Evolutionary conservation across 2,888 invertebrate genomes (phyloP), one percentile per base, ranked within the genome.

Genomic region (Troides aeacus): DNA sequence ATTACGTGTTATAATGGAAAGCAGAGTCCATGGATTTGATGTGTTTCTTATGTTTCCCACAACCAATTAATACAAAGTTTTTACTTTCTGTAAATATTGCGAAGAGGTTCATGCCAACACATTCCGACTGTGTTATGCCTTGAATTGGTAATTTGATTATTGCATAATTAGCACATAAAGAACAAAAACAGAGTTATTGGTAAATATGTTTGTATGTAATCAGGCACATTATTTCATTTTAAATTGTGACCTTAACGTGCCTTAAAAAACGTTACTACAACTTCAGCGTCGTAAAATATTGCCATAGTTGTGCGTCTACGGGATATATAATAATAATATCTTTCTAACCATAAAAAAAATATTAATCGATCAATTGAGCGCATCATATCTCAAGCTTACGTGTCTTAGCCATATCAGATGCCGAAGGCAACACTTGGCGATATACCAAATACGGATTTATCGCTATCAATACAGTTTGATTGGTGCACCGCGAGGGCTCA

Each of bases 381-480:
- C 71, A 71, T 64, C 72, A 74, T 74, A 73, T 72, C 71, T 71
- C 70, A 64, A 39, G 24, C 68, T 68, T 65, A 71, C 73, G 75
- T 73, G 75, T 78, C 76, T 73, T 78, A 75, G 72, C 80, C 79
- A 75, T 80, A 81, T 74, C 76, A 77, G 78, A 79, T 79, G 80
- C 79, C 77, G 79, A 66, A 56, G 39, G 73, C 72, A 76, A 81
- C 81, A 77, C 74, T 74, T 72, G 79, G 80, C 81, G 82, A 79
- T 75, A 76, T 23, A 66, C 83, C 82, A 73, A 80, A 81, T 78
- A 81, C 24, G 83, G 80, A 69, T 76, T 80, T 81, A 85, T 83
- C 81, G 80, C 81, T 83, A 84, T 85, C 81, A 80, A 82, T 83
- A 83, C 79, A 82, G n/a, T 18, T 50, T 18, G 53, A 85, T 87